A percentile compares a stretch with the other conserved stretches of the same genome.
Evolutionary conservation across 1,140 invertebrate genomes (phyloP).

Genomic region (Diabrotica virgifera): DNA sequence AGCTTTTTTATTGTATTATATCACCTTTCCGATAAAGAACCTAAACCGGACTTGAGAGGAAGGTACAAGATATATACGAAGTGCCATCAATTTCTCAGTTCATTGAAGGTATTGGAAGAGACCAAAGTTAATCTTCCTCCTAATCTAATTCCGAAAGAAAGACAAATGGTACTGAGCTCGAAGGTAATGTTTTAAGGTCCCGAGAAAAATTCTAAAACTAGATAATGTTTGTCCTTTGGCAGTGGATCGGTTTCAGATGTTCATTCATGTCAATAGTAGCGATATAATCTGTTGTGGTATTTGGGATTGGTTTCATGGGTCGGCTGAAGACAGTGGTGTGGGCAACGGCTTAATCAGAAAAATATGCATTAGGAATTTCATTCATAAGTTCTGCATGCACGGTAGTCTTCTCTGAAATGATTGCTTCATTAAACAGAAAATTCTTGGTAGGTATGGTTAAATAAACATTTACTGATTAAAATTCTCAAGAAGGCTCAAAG

Average conservation of each 20-base stretch:
- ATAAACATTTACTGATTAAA: too few species aligned
- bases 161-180: constrained; percentile 9
- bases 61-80: not conserved
- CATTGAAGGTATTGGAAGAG: not conserved
- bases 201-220: constrained; percentile 8
- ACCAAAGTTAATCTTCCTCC: not conserved
- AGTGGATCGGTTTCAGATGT: constrained; percentile 14
- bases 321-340: not conserved
- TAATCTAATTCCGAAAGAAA: not conserved
- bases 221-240: constrained; percentile 9
- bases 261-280: constrained; percentile 17
- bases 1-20: too few species aligned
- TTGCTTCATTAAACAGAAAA: too few species aligned
- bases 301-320: constrained; percentile 6
- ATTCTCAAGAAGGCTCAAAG: too few species aligned
- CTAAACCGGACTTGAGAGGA: too few species aligned
- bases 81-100: not conserved
- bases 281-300: constrained; percentile 15
- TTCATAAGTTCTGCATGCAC: not conserved
- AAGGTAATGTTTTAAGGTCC: not conserved
- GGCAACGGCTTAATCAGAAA: not conserved
- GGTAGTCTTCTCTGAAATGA: too few species aligned
- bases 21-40: too few species aligned
- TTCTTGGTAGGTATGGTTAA: too few species aligned
- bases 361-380: not conserved